phyloP scores from a whole-genome alignment of 2,888 invertebrate species.

The Aporophyla lueneburgensis region DNA sequence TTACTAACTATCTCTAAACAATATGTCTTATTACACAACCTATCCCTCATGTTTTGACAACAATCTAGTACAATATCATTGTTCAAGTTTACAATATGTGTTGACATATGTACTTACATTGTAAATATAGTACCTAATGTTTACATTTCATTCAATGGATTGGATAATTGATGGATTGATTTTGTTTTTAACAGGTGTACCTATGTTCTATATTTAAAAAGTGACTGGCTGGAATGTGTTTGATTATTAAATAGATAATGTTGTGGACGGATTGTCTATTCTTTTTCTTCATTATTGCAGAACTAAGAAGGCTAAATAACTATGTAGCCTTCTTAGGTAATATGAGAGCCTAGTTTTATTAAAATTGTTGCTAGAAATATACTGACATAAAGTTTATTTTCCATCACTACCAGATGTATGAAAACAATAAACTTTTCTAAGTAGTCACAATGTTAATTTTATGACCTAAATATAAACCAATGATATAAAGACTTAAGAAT shows the following conservation, averaged over 20 bases:
- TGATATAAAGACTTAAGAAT: neutral
- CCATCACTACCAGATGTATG: neutral
- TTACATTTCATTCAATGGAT: conserved; percentile 21
- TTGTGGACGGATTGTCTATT: neutral
- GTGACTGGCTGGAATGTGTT: neutral
- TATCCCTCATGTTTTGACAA: conserved; percentile 55
- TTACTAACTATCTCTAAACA: conserved; percentile 30
- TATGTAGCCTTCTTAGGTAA: neutral
- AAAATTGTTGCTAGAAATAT: neutral
- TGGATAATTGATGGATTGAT: neutral
- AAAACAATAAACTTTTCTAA: neutral
- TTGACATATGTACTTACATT: conserved; percentile 17
- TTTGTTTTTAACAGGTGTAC: conserved; percentile 3
- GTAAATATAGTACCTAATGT: conserved; percentile 22
- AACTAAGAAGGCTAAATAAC: neutral
- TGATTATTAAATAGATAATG: neutral
- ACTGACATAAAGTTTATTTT: neutral
- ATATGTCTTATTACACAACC: conserved; percentile 28
- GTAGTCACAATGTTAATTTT: too few species aligned
- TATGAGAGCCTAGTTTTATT: neutral
- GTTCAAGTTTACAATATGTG: conserved; percentile 46
- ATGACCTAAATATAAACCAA: conserved; percentile 2
- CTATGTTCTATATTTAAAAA: conserved; percentile 18
- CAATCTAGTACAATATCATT: conserved; percentile 50
- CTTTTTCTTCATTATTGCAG: neutral